Conservation (phyloP, 2,797 vertebrate species). For the Dryobates pubescens region DNA sequence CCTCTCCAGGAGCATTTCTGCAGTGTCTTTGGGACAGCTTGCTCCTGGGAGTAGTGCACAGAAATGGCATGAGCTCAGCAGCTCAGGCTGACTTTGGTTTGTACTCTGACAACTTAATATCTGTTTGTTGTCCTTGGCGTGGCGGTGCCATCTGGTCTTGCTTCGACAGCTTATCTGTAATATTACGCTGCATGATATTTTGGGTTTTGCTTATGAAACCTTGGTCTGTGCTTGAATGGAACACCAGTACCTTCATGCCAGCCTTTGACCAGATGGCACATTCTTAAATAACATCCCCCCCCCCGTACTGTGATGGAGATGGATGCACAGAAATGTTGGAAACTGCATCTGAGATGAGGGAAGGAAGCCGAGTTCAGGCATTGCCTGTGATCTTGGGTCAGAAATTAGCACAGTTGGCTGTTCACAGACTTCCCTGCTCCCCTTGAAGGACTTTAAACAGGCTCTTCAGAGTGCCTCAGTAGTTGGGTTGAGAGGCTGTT, state of each 20-base stretch:
- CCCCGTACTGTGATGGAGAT: not conserved
- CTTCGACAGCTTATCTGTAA: slow-evolving; percentile 10
- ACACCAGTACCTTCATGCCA: not conserved
- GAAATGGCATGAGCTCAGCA: not conserved
- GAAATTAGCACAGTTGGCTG: not conserved
- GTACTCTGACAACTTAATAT: not conserved
- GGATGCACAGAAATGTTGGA: not conserved
- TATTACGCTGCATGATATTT: not conserved
- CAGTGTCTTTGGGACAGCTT: not conserved
- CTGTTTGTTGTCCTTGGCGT: not conserved
- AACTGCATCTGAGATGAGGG: not conserved
- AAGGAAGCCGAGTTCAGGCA: not conserved
- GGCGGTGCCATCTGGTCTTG: slow-evolving; percentile 41
- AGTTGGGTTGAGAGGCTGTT: not conserved
- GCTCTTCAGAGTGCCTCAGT: not conserved
- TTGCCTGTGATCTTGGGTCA: not conserved
- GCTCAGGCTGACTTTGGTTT: not conserved
- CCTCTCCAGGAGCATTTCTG: not conserved
- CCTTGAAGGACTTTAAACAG: not conserved
- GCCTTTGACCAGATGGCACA: not conserved
- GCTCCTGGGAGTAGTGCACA: not conserved
- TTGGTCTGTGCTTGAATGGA: not conserved
- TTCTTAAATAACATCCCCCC: not conserved
- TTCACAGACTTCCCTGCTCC: not conserved
- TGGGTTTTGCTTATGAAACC: not conserved